Conservation (phyloP, 2,113 vertebrate genomes). For the Zapornia atra region DNA sequence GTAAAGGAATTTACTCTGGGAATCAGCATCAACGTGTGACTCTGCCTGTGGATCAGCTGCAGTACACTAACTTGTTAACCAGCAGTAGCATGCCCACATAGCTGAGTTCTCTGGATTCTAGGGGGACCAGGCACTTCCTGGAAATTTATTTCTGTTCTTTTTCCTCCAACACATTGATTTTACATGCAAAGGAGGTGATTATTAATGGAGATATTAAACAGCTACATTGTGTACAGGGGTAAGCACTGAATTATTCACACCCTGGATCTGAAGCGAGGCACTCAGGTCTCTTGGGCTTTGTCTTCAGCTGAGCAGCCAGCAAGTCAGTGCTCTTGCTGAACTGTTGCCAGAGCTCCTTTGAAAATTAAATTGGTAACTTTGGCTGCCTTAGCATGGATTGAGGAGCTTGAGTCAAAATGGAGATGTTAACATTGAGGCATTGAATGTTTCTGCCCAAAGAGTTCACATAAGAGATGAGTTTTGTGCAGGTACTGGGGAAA, state of each 20-base stretch:
- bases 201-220: background rate
- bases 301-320: background rate
- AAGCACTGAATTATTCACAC: background rate
- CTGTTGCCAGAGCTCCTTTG: background rate
- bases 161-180: background rate
- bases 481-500: background rate
- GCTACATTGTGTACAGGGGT: background rate
- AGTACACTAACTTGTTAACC: background rate
- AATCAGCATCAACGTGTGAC: background rate
- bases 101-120: background rate
- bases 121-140: background rate
- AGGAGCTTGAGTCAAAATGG: background rate
- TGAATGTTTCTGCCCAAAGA: background rate
- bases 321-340: background rate
- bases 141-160: background rate
- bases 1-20: background rate
- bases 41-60: background rate
- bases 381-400: background rate
- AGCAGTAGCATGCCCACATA: fast-evolving
- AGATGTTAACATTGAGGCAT: background rate
- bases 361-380: background rate
- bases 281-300: background rate
- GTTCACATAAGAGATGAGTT: background rate
- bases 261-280: background rate
- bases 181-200: background rate